These are phyloP conservation scores for Hypocryptadius cinnamomeus DNA, from an alignment of 2,113 vertebrate species.

Conservation along the genomic window DNA sequence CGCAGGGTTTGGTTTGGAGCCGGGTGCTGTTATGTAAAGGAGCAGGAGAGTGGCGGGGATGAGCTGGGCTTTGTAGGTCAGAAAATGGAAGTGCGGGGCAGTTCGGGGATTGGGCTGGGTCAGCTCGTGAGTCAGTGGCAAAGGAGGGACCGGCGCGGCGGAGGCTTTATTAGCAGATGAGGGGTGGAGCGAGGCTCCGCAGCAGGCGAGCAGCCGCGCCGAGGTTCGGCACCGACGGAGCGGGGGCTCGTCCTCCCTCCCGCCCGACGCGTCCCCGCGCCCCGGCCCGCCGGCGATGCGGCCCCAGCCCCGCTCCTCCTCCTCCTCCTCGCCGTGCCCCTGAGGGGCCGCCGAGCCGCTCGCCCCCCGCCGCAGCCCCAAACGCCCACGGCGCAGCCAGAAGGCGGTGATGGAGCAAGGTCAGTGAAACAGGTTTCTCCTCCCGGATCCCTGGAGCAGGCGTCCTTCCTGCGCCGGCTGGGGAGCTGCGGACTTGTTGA, in stretches of 20 bases:
- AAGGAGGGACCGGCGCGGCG: constrained; percentile 12
- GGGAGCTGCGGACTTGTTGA: not conserved
- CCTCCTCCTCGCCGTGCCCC: not conserved
- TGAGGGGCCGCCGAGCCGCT: not conserved
- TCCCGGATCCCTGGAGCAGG: not conserved
- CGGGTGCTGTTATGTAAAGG: not conserved
- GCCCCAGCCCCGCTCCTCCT: not conserved
- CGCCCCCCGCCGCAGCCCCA: not conserved
- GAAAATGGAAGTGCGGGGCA: not conserved
- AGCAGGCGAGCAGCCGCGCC: not conserved
- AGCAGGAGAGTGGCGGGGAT: not conserved
- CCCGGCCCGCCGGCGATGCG: not conserved
- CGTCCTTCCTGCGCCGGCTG: not conserved
- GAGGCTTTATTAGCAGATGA: constrained; percentile 37
- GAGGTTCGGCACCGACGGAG: not conserved
- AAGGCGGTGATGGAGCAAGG: constrained; percentile 61
- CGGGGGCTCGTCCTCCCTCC: not conserved
- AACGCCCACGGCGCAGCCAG: not conserved
- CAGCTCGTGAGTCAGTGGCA: constrained; percentile 40
- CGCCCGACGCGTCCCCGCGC: not conserved
- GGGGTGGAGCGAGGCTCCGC: constrained; percentile 45
- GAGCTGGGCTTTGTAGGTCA: not conserved
- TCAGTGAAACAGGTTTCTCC: constrained; percentile 59
- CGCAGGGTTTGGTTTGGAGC: not conserved
- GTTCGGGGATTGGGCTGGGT: constrained; percentile 6